Base-by-base conservation (phyloP, 2,797 vertebrate genomes). In the Bryconaethiops microstoma region DNA sequence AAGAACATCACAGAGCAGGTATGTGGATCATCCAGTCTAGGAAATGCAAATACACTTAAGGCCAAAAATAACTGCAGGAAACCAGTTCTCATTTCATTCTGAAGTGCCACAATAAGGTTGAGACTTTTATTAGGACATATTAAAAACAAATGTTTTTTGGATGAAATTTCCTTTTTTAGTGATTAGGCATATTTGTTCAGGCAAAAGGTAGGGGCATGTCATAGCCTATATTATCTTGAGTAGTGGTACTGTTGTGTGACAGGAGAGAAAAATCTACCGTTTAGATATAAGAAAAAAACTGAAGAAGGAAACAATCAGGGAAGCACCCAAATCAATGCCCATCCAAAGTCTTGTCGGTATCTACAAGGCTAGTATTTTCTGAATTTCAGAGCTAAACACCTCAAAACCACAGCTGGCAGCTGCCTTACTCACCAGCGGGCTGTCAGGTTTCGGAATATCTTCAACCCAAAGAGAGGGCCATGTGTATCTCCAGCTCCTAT, bases 361-460 rank as follows among this genome's bases (percentile, higher is more conserved):
- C 2, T 35, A 35, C 39, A 39, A 67, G 10, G 62, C 7, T 8
- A 62, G 42, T 39, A 25, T 21, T 23, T 68, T 69, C 76, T 60
- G 2, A 48, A 23, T 23, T 67, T 65, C 10, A 35, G 67, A n/a
- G 0, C 19, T 55, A 14, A 50, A 14, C 57, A 52, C 5, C 29
- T 68, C 21, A 12, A 14, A 1, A 40, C 12, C 23, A 52, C 4
- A 1, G 14, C 12, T 42, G 6, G 69, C 21, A 76, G 23, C 23
- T 35, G 39, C 7, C 45, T 52, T 71, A 74, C 55, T 84, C 71
- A 99, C 98, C 95, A 98, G 93, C 95, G 94, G 40, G 96, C 92
- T 0, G 98, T 98, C 89, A 99, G 93, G 84, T 99, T 99, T 73
- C 97, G 95, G 89, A 99, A 99, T 82, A 99, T 92, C 92, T 99